These are phyloP conservation scores for Cotesia vestalis DNA, from an alignment of 1,140 invertebrate genomes.

Conservation along the genomic window DNA sequence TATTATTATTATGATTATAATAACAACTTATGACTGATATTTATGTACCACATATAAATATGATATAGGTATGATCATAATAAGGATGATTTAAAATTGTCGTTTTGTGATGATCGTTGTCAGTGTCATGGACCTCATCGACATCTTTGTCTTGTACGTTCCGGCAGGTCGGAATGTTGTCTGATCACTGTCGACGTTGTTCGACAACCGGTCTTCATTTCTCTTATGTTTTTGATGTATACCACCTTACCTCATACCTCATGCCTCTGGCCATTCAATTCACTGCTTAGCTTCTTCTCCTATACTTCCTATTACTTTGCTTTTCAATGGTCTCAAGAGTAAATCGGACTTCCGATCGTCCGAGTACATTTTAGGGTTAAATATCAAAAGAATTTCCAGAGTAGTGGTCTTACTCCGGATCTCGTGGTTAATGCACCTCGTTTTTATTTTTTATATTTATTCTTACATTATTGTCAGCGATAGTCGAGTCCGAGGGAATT, in stretches of 20 bases:
- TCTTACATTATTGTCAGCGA: too few relatives aligned
- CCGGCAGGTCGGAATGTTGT: conserved; percentile 29
- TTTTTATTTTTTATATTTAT: too few relatives aligned
- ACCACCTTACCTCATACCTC: background rate
- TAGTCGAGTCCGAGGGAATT: background rate
- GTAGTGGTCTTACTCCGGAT: too few relatives aligned
- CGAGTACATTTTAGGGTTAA: too few relatives aligned
- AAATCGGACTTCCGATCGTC: too few relatives aligned
- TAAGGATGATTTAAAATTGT: background rate
- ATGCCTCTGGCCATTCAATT: background rate
- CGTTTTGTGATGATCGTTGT: conserved; percentile 25
- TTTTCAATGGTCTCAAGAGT: background rate
- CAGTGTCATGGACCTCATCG: conserved; percentile 30
- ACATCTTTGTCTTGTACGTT: conserved; percentile 26
- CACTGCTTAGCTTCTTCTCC: too few relatives aligned
- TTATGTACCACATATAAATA: background rate
- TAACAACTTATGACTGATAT: too few relatives aligned
- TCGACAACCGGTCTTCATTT: conserved; percentile 33
- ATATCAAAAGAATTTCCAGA: too few relatives aligned
- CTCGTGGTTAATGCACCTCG: too few relatives aligned
- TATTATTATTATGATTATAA: too few relatives aligned
- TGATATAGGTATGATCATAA: too few relatives aligned
- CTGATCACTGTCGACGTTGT: conserved; percentile 29
- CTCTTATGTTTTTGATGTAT: conserved; percentile 26
- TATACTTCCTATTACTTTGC: too few relatives aligned